These are phyloP conservation scores for Spatulosminthurus flaviceps DNA, from an alignment of 2,888 invertebrate species.

Conservation along the genomic window DNA sequence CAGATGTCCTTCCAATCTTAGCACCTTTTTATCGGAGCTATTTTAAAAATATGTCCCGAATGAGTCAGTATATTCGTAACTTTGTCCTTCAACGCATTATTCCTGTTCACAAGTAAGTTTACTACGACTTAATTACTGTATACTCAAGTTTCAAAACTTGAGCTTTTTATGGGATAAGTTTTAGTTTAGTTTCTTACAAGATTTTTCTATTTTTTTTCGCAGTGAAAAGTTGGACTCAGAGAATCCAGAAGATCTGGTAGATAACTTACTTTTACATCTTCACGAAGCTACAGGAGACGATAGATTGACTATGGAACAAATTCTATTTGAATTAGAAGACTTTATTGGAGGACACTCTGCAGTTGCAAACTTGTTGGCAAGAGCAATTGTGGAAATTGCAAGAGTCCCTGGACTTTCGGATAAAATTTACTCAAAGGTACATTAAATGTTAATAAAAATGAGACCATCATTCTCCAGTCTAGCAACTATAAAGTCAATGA, in stretches of 20 bases:
- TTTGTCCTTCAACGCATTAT: slow-evolving; percentile 79
- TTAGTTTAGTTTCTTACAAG: background rate
- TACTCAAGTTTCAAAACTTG: too few species aligned
- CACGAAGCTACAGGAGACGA: slow-evolving; percentile 69
- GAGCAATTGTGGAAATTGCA: slow-evolving; percentile 76
- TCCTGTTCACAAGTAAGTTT: slow-evolving; percentile 67
- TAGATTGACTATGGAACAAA: slow-evolving; percentile 62
- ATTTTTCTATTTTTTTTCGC: background rate
- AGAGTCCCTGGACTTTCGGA: slow-evolving; percentile 72
- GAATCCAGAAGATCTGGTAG: slow-evolving; percentile 79
- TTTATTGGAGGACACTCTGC: slow-evolving; percentile 90
- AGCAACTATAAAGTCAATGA: too few species aligned
- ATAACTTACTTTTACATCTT: slow-evolving; percentile 78
- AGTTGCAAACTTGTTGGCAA: slow-evolving; percentile 83
- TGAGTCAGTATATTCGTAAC: slow-evolving; percentile 76
- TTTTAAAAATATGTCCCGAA: slow-evolving; percentile 74
- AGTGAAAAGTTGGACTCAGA: slow-evolving; percentile 61
- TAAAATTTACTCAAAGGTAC: slow-evolving; percentile 76
- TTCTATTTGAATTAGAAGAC: slow-evolving; percentile 71
- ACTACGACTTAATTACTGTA: too few species aligned
- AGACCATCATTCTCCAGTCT: too few species aligned
- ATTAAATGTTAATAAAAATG: background rate
- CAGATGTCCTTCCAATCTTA: slow-evolving; percentile 86
- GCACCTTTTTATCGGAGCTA: slow-evolving; percentile 77
- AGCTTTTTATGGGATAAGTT: background rate